Conservation (phyloP, 1,140 invertebrate species). For the Triops longicaudatus region DNA sequence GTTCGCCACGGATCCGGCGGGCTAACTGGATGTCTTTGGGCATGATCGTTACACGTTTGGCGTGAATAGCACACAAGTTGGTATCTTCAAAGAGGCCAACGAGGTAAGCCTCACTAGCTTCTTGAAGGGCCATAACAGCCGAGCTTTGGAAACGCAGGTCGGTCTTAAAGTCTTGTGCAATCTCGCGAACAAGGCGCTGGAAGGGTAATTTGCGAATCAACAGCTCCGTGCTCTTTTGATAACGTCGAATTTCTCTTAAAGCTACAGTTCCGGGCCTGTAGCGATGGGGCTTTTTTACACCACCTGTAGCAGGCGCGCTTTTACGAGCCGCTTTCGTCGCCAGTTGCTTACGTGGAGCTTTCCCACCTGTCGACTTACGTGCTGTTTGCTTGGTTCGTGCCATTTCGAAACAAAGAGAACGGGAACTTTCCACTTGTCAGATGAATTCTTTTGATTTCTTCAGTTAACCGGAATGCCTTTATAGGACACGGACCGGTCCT, state of each 20-base stretch:
- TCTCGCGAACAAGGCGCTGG: constrained; percentile 74
- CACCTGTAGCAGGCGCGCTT: constrained; percentile 73
- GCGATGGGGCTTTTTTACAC: constrained; percentile 63
- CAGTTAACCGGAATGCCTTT: too few species aligned
- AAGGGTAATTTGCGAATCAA: constrained; percentile 59
- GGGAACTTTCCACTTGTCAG: too few species aligned
- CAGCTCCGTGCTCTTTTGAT: constrained; percentile 62
- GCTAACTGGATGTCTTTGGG: constrained; percentile 53
- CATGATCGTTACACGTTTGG: constrained; percentile 55
- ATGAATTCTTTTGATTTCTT: too few species aligned
- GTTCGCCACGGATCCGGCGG: constrained; percentile 67
- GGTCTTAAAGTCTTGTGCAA: constrained; percentile 68
- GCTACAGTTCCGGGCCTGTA: constrained; percentile 67
- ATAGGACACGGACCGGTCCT: too few species aligned
- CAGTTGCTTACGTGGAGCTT: constrained; percentile 75
- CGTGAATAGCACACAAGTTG: constrained; percentile 53
- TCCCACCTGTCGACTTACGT: constrained; percentile 69
- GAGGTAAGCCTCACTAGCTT: constrained; percentile 54
- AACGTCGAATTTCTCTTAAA: constrained; percentile 65
- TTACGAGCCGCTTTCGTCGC: constrained; percentile 72
- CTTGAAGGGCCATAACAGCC: constrained; percentile 60
- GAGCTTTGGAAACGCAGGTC: constrained; percentile 72
- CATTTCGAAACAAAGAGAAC: constrained; percentile 43
- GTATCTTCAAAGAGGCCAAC: constrained; percentile 75
- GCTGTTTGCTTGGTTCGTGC: constrained; percentile 79